Base-by-base conservation (phyloP, 2,888 invertebrate species). In the Apoda limacodes region DNA sequence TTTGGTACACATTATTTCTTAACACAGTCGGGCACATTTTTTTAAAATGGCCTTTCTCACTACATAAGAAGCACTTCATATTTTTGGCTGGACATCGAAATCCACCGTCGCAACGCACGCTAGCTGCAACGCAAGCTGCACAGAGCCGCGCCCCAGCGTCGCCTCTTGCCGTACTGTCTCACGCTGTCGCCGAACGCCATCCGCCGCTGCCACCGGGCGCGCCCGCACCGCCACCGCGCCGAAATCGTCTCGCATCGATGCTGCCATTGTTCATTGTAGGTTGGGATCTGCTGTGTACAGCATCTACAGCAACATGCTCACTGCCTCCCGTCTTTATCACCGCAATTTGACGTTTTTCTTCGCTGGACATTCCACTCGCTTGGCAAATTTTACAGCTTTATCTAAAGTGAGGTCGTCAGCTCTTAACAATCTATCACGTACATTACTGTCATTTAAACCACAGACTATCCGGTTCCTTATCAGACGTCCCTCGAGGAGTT, bases 401-500 rank as follows among this genome's bases (percentile, higher is more conserved):
- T 24, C 32, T 5, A 42, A 20, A 1, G 33, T 38, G 5, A 42
- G 15, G 10, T 39, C 37, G 5, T 39, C 41, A 3, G 37, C 15
- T 20, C 39, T 14, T 2, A 30, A 14, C 9, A 34, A 22, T 10
- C 38, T 11, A 9, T 29, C 22, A 12, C 37, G 20, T 11, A 39
- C 38, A 5, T n/a, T n/a, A n/a, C n/a, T n/a, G n/a, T n/a, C n/a
- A n/a, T n/a, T n/a, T n/a, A n/a, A n/a, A n/a, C n/a, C n/a, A n/a
- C 28, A 40, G 25, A 36, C 44, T 2, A 46, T 41, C 12, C 39
- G 32, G 20, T 46, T 43, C 1, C 37, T 28, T 7, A 44, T 23
- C 9, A 46, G 22, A 9, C 36, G 31, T 4, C 39, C 42, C 12
- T 37, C 34, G 7, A 44, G 30, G 4, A 22, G 10, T n/a, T 34